phyloP scores from a whole-genome alignment of 53 echinoderm and acorn worm genomes.

The Pentamera pediparva region DNA sequence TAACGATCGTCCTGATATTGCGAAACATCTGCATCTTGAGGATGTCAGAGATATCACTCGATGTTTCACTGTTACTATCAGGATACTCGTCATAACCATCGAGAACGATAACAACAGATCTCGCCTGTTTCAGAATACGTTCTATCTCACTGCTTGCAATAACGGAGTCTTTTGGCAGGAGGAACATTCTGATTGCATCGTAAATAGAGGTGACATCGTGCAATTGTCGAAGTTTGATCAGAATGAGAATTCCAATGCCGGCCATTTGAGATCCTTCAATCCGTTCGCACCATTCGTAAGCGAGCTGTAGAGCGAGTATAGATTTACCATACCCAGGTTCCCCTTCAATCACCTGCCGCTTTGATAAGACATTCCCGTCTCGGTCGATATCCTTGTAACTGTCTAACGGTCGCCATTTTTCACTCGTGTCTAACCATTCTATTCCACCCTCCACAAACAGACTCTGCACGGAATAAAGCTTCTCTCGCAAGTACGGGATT shows the following conservation, averaged over 20 bases:
- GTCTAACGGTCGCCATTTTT: background rate
- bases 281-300: background rate
- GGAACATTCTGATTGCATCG: background rate
- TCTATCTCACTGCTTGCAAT: background rate
- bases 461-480: background rate
- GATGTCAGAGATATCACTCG: background rate
- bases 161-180: background rate
- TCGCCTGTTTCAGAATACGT: background rate
- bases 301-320: background rate
- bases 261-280: background rate
- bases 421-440: background rate
- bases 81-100: slow-evolving; percentile 21
- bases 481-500: background rate
- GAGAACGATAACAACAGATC: background rate
- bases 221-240: background rate
- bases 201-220: background rate
- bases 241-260: background rate
- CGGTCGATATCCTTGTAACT: background rate
- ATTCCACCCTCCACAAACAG: background rate
- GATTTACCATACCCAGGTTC: slow-evolving; percentile 14
- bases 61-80: background rate
- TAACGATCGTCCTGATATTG: background rate
- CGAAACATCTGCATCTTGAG: background rate
- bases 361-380: background rate
- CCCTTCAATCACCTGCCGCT: background rate